Percentiles rank a stretch among this genome's conserved stretches.
phyloP scores from a whole-genome alignment of 2,113 vertebrate genomes.

The Bambusicola thoracicus region DNA sequence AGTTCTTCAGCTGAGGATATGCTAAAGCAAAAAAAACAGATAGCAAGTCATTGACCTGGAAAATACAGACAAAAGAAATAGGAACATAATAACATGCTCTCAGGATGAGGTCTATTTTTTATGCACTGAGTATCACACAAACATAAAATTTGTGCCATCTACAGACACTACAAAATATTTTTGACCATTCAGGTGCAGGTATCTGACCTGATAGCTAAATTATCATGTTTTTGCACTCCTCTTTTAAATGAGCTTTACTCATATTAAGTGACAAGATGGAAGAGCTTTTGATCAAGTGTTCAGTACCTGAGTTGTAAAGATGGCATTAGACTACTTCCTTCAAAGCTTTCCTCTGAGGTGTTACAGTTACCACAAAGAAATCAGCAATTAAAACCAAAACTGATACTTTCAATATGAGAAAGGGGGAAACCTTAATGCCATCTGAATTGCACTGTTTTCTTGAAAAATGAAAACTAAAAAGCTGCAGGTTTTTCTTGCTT shows the following conservation, averaged over 20 bases:
- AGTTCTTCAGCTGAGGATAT: neutral
- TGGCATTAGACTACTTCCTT: conserved; percentile 50
- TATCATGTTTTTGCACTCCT: neutral
- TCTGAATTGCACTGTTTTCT: neutral
- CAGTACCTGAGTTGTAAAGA: conserved; percentile 19
- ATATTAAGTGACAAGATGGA: conserved; percentile 48
- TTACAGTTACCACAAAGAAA: conserved; percentile 46
- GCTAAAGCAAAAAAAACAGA: neutral
- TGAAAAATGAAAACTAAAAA: conserved; percentile 19
- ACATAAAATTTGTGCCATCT: neutral
- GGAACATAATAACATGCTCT: neutral
- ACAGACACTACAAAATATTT: neutral
- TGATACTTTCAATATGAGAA: neutral
- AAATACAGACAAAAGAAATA: neutral
- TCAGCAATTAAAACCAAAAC: conserved; percentile 54
- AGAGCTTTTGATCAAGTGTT: conserved; percentile 65
- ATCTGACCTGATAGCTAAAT: neutral
- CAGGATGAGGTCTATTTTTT: neutral
- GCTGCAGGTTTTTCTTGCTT: neutral
- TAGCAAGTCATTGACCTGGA: neutral
- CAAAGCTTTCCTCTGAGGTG: conserved; percentile 53
- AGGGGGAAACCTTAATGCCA: neutral
- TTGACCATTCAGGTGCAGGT: neutral
- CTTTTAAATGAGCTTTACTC: conserved; percentile 60
- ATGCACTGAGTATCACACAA: neutral